Evolutionary conservation across 1,140 invertebrate genomes (phyloP).

Genomic region (Megalopta genalis): DNA sequence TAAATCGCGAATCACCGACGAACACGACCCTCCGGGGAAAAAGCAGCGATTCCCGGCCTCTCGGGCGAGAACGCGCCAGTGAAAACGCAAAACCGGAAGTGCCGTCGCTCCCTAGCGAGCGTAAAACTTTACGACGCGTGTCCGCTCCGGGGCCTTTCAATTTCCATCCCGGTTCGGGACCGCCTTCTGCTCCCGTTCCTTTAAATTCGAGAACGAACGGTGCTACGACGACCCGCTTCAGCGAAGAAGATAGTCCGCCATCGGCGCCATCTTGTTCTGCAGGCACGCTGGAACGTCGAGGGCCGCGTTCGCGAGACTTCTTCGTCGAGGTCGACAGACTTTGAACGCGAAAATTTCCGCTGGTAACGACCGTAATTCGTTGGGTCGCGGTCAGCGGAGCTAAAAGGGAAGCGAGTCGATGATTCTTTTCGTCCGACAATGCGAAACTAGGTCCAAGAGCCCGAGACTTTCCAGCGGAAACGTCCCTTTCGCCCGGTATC

Average conservation of each 20-base stretch:
- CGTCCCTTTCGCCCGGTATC: too few relatives aligned
- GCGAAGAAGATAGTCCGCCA: neutral
- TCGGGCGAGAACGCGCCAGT: slow-evolving; percentile 1
- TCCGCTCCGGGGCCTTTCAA: neutral
- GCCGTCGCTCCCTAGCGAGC: neutral
- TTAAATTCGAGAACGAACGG: neutral
- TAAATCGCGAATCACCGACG: neutral
- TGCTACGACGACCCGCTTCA: neutral
- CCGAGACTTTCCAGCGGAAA: neutral
- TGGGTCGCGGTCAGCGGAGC: neutral
- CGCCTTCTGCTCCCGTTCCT: slow-evolving; percentile 3
- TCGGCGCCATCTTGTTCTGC: too few relatives aligned
- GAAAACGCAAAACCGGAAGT: neutral
- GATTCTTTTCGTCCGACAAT: neutral
- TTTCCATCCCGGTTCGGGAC: slow-evolving; percentile 1
- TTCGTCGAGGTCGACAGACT: neutral
- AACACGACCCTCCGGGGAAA: neutral
- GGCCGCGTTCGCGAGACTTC: neutral
- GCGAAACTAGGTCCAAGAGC: neutral
- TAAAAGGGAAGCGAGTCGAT: neutral
- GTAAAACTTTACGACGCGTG: slow-evolving; percentile 46
- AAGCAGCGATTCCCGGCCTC: neutral
- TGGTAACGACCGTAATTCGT: neutral
- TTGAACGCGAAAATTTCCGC: too few relatives aligned
- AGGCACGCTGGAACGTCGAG: neutral